A percentile compares a stretch with the other conserved stretches of the same genome.
Evolutionary conservation across 2,888 invertebrate genomes (phyloP).

Genomic region (Pediacus dermestoides): DNA sequence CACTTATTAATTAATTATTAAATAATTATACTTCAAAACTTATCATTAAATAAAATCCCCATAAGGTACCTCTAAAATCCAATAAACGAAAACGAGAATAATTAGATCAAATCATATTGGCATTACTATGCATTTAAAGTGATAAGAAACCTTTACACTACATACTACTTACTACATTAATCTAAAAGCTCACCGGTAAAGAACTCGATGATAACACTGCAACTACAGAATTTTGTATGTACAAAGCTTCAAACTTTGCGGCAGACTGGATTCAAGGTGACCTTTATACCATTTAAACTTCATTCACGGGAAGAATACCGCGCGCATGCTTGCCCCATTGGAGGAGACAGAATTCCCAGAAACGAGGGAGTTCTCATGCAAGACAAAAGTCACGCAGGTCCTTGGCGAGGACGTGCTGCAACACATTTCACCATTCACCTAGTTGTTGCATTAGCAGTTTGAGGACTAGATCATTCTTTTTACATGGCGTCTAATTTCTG

Average conservation of each 20-base stretch:
- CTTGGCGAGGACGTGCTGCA: background rate
- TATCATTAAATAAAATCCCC: too few species aligned
- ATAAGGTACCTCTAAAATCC: too few species aligned
- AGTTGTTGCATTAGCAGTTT: background rate
- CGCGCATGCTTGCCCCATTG: conserved; percentile 19
- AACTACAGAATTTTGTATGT: too few species aligned
- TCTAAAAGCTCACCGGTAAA: too few species aligned
- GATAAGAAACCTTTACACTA: too few species aligned
- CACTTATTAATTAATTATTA: too few species aligned
- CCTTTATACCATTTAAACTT: conserved; percentile 16
- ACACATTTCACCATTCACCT: background rate
- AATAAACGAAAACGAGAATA: too few species aligned
- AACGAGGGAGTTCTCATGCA: background rate
- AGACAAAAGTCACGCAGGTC: conserved; percentile 3
- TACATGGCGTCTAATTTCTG: background rate
- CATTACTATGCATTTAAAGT: too few species aligned
- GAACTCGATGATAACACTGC: too few species aligned
- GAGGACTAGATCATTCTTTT: background rate
- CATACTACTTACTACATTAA: too few species aligned
- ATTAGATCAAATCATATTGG: too few species aligned
- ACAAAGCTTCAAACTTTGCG: conserved; percentile 17
- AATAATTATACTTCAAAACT: too few species aligned
- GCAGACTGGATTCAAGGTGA: conserved; percentile 23
- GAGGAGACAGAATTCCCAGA: conserved; percentile 5
- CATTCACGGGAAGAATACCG: conserved; percentile 5